Conservation (phyloP, 2,797 vertebrate species). For the Malacoraja senta region DNA sequence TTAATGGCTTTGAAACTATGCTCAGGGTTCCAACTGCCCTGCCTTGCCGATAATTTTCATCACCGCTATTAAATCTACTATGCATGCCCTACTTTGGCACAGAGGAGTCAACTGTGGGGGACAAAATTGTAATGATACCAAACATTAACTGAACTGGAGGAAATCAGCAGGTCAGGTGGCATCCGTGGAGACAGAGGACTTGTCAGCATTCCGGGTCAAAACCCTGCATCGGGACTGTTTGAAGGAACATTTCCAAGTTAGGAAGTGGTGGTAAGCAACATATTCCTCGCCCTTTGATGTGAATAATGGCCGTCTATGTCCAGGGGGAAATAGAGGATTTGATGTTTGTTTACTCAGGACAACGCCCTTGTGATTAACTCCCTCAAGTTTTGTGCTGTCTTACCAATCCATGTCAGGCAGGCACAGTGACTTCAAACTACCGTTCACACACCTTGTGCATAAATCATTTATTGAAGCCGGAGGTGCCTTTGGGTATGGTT, state of each 20-base stretch:
- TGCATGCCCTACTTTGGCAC: not conserved
- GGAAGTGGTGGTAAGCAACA: not conserved
- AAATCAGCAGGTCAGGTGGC: no score
- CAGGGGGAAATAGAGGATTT: not conserved
- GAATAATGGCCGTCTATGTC: not conserved
- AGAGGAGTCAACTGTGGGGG: not conserved
- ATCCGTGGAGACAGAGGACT: no score
- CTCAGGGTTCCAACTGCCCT: not conserved
- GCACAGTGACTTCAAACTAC: no score
- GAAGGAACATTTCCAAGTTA: not conserved
- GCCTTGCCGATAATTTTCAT: not conserved
- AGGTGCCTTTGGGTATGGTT: no score
- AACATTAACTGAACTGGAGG: not conserved
- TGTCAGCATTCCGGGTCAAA: no score
- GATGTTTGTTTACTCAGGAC: no score
- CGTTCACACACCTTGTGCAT: no score
- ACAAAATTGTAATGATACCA: not conserved
- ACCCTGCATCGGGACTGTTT: not conserved
- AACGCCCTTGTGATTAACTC: no score
- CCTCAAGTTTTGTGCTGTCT: no score
- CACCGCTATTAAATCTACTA: not conserved
- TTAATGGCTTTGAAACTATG: not conserved
- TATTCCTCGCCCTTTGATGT: not conserved
- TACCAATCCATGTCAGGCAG: no score
- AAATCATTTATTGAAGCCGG: no score